A percentile compares a stretch with the other conserved stretches of the same genome.
Conservation (phyloP, 2,888 invertebrate genomes). For the Heteromyza rotundicornis region DNA sequence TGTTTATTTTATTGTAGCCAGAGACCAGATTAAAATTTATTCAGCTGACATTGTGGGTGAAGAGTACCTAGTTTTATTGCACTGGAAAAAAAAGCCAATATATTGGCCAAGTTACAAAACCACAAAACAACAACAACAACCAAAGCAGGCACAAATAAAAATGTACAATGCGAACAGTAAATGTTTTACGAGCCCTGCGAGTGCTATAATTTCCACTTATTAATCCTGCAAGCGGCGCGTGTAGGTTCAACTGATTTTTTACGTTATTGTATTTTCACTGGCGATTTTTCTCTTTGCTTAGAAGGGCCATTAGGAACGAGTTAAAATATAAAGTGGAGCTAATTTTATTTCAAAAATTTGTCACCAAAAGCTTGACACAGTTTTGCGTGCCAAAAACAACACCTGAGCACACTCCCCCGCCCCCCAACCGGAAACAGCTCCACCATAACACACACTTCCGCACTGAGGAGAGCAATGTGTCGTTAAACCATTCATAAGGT, state of each 20-base stretch:
- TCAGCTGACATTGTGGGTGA: constrained; percentile 35
- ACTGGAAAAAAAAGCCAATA: constrained; percentile 38
- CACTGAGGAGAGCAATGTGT: neutral
- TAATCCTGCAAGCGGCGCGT: constrained; percentile 40
- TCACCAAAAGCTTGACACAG: neutral
- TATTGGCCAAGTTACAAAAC: neutral
- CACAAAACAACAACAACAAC: too few relatives aligned
- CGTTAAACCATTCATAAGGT: neutral
- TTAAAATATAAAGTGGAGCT: neutral
- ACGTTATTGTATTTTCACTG: neutral
- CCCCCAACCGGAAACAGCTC: neutral
- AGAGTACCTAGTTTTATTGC: constrained; percentile 52
- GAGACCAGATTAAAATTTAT: constrained; percentile 54
- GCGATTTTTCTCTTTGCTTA: too few relatives aligned
- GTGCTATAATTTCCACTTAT: constrained; percentile 55
- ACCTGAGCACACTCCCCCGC: neutral
- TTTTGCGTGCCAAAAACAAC: neutral
- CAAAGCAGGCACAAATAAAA: neutral
- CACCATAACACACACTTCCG: neutral
- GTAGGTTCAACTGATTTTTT: neutral
- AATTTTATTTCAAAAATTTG: neutral
- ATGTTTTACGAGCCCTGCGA: constrained; percentile 53
- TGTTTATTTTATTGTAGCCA: constrained; percentile 41
- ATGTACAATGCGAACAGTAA: constrained; percentile 40
- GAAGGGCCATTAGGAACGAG: too few relatives aligned